These are phyloP conservation scores for Mola mola DNA, from an alignment of 2,113 vertebrate species.

Conservation along the genomic window DNA sequence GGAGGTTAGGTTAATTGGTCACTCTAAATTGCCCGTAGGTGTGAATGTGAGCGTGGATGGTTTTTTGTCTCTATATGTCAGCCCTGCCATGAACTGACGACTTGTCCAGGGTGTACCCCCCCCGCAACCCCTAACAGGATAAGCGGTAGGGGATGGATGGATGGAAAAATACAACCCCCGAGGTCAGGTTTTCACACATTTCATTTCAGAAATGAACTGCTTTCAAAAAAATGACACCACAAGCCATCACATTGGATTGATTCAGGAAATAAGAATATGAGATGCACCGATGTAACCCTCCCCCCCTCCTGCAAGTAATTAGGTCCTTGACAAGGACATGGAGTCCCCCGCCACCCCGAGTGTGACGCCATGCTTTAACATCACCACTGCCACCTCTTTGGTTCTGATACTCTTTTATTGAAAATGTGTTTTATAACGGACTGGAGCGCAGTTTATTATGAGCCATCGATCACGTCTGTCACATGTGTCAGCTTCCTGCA, in stretches of 20 bases:
- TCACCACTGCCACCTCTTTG: conserved; percentile 7
- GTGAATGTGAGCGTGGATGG: no score
- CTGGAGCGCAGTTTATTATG: conserved; percentile 11
- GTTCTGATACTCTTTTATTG: neutral
- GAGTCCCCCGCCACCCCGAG: neutral
- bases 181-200: no score
- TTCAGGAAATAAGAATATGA: conserved; percentile 33
- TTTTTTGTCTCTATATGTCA: no score
- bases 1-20: no score
- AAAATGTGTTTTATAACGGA: neutral
- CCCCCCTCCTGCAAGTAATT: conserved; percentile 47
- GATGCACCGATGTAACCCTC: no score
- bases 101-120: no score
- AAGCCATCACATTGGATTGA: conserved; percentile 12
- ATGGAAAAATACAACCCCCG: no score
- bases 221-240: neutral
- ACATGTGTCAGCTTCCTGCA: conserved; percentile 22
- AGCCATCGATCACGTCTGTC: conserved; percentile 29
- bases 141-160: no score
- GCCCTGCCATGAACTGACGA: no score
- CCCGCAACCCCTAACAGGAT: no score
- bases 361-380: conserved; percentile 8
- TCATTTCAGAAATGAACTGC: neutral
- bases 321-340: conserved; percentile 60
- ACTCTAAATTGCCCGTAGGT: no score